These are phyloP conservation scores for Drosophila lowei DNA, from an alignment of 1,140 invertebrate genomes.

Conservation along the genomic window DNA sequence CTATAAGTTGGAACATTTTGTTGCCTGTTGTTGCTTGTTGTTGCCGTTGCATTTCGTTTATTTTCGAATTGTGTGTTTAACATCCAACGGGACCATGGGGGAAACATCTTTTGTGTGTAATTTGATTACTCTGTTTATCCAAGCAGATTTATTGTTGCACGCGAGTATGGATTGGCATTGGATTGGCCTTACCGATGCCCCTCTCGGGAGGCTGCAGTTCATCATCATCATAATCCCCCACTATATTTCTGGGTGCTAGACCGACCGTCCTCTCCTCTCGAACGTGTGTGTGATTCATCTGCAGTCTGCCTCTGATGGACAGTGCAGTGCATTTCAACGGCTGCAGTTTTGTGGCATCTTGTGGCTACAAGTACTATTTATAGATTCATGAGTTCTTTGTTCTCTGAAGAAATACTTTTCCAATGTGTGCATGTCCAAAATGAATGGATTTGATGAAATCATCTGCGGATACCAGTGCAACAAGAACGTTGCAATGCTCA, in stretches of 20 bases:
- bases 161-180: neutral
- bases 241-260: slow-evolving; percentile 18
- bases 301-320: too few species aligned
- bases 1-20: neutral
- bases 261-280: too few species aligned
- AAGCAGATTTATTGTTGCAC: slow-evolving; percentile 44
- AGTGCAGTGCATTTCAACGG: slow-evolving; percentile 8
- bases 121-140: slow-evolving; percentile 58
- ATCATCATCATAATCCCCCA: slow-evolving; percentile 28
- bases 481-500: neutral
- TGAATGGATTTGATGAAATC: too few species aligned
- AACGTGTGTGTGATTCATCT: too few species aligned
- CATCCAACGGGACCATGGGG: slow-evolving; percentile 33
- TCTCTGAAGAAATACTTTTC: too few species aligned
- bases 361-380: slow-evolving; percentile 40
- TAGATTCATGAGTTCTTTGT: slow-evolving; percentile 49
- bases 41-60: slow-evolving; percentile 55
- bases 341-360: slow-evolving; percentile 6
- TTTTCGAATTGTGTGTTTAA: slow-evolving; percentile 73
- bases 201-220: slow-evolving; percentile 14
- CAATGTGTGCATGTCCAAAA: too few species aligned
- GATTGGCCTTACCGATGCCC: slow-evolving; percentile 6
- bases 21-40: neutral
- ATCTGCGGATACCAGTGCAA: neutral
- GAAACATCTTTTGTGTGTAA: slow-evolving; percentile 38